Evolutionary conservation across 2,888 invertebrate genomes (phyloP), one percentile per base, ranked within the genome.

Genomic region (Rhorus exstirpatorius): DNA sequence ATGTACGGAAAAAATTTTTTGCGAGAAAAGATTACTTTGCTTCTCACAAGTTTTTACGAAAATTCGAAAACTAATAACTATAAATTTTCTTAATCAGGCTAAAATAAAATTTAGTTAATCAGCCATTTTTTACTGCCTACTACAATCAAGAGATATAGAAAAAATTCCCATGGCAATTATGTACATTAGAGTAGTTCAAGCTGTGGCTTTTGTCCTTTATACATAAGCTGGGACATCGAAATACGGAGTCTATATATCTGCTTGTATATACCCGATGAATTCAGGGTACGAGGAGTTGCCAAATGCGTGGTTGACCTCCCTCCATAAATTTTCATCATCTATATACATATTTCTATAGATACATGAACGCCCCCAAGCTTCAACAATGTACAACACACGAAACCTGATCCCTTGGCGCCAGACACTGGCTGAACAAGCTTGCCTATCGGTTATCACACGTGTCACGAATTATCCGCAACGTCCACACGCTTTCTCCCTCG

Each of bases 391-490:
- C 24, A 44, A 19, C 14, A 60, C 21, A 78, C 51, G 51, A 60
- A n/a, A 51, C 51, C 21, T 17, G 31, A 65, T 46, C 41, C 58
- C 51, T 17, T 24, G 17, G 41, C 46, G 41, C 70, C 51, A 51
- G 24, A 74, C 31, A 77, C 63, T 46, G 65, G 44, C 44, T 65
- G 67, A 65, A 72, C 79, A 77, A 71, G 61, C 78, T 55, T 83
- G 49, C 19, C 75, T 81, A 84, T 84, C 75, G 72, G 68, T 63
- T 76, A 76, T 79, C 75, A 78, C 75, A 78, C 78, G 71, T 81
- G 81, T 84, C 71, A 71, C 76, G 75, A 81, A 81, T 83, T 81
- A 79, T 72, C 83, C 79, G 60, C 51, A 81, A 76, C 58, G 67
- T 71, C 75, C 71, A 70, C 68, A 77, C 70, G 53, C 19, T 51